These are phyloP conservation scores for Platyrinchus mystaceus DNA, from an alignment of 2,797 vertebrate species.

Conservation along the genomic window DNA sequence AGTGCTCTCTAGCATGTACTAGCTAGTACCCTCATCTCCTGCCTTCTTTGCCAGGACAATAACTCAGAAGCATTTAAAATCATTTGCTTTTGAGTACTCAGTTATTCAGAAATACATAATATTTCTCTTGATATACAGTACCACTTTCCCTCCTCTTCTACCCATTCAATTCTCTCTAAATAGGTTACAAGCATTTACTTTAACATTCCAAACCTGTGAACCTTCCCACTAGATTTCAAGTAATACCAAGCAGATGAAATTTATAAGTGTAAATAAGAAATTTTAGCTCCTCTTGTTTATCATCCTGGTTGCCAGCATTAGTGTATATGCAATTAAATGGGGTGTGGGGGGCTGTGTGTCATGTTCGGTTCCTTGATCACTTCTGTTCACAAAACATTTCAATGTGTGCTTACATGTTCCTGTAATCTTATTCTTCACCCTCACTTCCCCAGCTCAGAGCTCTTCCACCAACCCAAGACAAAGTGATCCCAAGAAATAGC, in stretches of 20 bases:
- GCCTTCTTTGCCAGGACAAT: not conserved
- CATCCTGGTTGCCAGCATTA: not conserved
- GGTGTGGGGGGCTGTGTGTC: not conserved
- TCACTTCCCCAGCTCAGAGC: not conserved
- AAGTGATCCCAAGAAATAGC: not conserved
- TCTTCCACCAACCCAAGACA: not conserved
- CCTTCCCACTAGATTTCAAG: conserved; percentile 31
- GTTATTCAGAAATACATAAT: conserved; percentile 27
- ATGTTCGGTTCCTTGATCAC: not conserved
- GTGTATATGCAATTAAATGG: not conserved
- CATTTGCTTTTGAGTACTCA: not conserved
- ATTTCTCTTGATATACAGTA: not conserved
- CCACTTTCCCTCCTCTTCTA: conserved; percentile 13
- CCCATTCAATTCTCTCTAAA: conserved; percentile 22
- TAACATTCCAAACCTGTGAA: conserved; percentile 15
- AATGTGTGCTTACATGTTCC: not conserved
- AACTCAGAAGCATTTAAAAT: not conserved
- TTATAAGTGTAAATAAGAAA: not conserved
- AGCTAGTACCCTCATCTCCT: not conserved
- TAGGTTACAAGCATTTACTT: conserved; percentile 32
- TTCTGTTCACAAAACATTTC: not conserved
- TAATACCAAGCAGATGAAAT: conserved; percentile 17
- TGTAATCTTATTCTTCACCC: not conserved
- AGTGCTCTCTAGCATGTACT: not conserved
- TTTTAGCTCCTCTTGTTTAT: conserved; percentile 20